Evolutionary conservation across 2,113 vertebrate species (phyloP).

Genomic region (Nannospalax galili): DNA sequence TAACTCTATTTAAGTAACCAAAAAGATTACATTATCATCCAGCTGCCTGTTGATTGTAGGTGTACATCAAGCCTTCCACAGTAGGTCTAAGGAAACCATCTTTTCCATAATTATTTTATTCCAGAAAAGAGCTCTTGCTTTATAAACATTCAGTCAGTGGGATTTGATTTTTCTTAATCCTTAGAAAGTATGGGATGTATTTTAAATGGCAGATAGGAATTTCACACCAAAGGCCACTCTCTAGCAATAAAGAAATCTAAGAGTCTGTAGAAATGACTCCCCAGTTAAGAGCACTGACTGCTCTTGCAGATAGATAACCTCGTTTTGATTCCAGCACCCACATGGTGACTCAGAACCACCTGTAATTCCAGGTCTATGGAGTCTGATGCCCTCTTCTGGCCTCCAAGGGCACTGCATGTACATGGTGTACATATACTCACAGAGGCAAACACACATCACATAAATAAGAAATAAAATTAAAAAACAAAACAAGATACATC

Average conservation of each 20-base stretch:
- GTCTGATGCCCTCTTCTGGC: background rate
- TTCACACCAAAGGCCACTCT: background rate
- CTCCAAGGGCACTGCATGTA: no score
- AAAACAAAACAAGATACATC: background rate
- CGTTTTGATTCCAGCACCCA: background rate
- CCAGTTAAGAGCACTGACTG: background rate
- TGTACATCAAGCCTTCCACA: background rate
- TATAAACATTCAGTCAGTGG: background rate
- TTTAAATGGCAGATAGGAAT: background rate
- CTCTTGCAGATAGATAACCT: background rate
- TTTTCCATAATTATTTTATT: background rate
- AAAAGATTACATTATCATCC: slow-evolving; percentile 2
- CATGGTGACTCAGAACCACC: no score
- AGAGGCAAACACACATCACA: background rate
- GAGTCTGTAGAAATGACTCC: background rate
- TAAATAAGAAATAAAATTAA: background rate
- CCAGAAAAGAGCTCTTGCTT: background rate
- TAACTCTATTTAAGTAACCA: slow-evolving; percentile 49
- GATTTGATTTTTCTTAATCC: background rate
- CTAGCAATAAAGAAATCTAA: background rate
- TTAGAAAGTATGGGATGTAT: background rate
- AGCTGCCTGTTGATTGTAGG: background rate
- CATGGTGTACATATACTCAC: background rate
- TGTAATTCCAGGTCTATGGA: background rate
- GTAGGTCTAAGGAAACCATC: background rate